These are phyloP conservation scores for Patella caerulea DNA, from an alignment of 2,888 invertebrate species.

Conservation along the genomic window DNA sequence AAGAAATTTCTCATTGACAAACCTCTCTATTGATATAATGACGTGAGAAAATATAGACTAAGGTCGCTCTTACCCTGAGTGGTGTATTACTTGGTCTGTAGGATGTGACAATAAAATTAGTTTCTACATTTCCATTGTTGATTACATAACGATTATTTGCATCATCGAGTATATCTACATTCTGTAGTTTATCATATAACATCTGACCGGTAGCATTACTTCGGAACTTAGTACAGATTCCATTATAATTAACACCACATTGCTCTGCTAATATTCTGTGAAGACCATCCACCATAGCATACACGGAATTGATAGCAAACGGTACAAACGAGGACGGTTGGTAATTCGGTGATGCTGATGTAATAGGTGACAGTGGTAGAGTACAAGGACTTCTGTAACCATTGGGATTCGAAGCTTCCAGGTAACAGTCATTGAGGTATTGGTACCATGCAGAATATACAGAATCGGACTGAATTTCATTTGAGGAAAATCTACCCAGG, in stretches of 20 bases:
- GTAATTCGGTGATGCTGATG: constrained; percentile 37
- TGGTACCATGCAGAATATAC: constrained; percentile 60
- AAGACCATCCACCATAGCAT: constrained; percentile 64
- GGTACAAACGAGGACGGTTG: constrained; percentile 38
- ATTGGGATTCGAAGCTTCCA: constrained; percentile 45
- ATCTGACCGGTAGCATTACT: constrained; percentile 15
- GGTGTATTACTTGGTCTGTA: constrained; percentile 21
- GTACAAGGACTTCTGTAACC: constrained; percentile 42
- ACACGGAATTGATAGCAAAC: constrained; percentile 60
- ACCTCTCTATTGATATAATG: no score
- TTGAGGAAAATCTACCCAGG: constrained; percentile 35
- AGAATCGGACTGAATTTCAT: constrained; percentile 44
- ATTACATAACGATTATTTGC: constrained; percentile 37
- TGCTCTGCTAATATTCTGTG: constrained; percentile 59
- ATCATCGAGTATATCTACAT: constrained; percentile 29
- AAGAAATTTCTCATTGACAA: no score
- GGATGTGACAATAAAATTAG: constrained; percentile 45
- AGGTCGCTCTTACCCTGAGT: no score
- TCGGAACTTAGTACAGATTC: constrained; percentile 22
- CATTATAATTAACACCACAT: constrained; percentile 46
- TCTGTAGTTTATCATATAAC: constrained; percentile 21
- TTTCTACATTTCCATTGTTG: constrained; percentile 45
- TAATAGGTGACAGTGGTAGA: constrained; percentile 15
- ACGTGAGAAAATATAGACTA: no score
- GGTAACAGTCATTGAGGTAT: constrained; percentile 52